Evolutionary conservation across 1,140 invertebrate genomes (phyloP).

Genomic region (Eumeta japonica): DNA sequence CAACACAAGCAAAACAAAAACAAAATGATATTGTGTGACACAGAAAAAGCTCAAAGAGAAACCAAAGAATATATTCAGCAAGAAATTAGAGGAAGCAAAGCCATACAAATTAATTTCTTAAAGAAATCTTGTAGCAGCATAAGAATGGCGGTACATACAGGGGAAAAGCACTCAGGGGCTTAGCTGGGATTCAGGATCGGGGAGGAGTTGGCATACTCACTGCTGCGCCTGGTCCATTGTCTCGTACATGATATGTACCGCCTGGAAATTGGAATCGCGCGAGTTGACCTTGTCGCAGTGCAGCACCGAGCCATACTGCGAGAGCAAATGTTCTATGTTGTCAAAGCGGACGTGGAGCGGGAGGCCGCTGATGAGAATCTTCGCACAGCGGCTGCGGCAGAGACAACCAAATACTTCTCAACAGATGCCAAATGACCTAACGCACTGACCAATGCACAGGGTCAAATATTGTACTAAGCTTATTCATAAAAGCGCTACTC

Average conservation of each 20-base stretch:
- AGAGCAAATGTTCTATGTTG: slow-evolving; percentile 80
- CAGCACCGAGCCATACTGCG: slow-evolving; percentile 77
- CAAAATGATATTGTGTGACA: too few relatives aligned
- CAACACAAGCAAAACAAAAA: too few relatives aligned
- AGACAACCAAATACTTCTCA: slow-evolving; percentile 26
- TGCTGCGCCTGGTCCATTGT: slow-evolving; percentile 84
- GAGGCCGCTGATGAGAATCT: slow-evolving; percentile 84
- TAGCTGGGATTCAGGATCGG: too few relatives aligned
- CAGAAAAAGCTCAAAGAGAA: too few relatives aligned
- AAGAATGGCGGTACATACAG: too few relatives aligned
- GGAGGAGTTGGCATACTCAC: slow-evolving; percentile 65
- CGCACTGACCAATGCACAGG: neutral
- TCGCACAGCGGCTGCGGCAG: slow-evolving; percentile 71
- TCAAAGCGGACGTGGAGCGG: slow-evolving; percentile 77
- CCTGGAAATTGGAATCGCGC: slow-evolving; percentile 75
- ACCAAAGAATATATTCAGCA: too few relatives aligned
- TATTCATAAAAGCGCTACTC: too few relatives aligned
- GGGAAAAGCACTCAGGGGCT: too few relatives aligned
- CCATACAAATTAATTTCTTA: too few relatives aligned
- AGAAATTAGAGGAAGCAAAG: too few relatives aligned
- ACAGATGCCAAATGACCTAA: neutral
- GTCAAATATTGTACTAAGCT: too few relatives aligned
- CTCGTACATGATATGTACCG: slow-evolving; percentile 83
- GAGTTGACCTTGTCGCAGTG: slow-evolving; percentile 80
- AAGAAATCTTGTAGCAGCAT: too few relatives aligned